Base-by-base conservation (phyloP, 2,888 invertebrate genomes). In the Diaprepes abbreviatus region DNA sequence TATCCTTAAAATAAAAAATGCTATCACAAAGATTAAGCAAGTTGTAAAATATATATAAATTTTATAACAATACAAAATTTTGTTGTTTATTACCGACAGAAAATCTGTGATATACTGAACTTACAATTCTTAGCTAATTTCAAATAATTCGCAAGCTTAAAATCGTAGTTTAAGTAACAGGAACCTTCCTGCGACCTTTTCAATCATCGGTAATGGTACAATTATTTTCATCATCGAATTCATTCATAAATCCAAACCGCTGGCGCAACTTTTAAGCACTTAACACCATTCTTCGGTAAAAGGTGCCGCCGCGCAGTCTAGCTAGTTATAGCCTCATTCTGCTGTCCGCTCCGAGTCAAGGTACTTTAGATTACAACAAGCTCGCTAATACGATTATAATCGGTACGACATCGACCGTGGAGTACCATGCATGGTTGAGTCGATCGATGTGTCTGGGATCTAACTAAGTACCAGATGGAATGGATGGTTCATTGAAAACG, bases 221-320 rank as follows among this genome's bases (percentile, higher is more conserved):
- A 45, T 10, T 6, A 45, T 24, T 45, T 45, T n/a, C 12, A 17
- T 35, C 35, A n/a, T 5, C 10, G 16, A 50, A 28, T 28, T 50
- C 48, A 50, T 50, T 50, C 48, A 50, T 50, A 28, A 43, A 31
- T 16, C 24, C 14, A 7, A 2, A 50, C 48, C 48, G 48, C 48
- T 50, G 48, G 48, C 48, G 48, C 48, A 50, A 50, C 16, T 50
- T 16, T 28, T n/a, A 0, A 5, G 24, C 48, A 28, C 16, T 50
- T 50, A 50, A 50, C 48, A 50, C 48, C 48, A 50, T 50, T 50
- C 48, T 50, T 50, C 48, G 48, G 55, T 36, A 38, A 55, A 55
- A 55, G 55, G 55, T 36, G 55, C 55, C 55, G 55, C 55, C 54
- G 55, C 55, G 36, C 55, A 35, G 55, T 55, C 55, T 55, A 55